These are phyloP conservation scores for Hirudo medicinalis DNA, from an alignment of 1,140 invertebrate genomes.

Conservation along the genomic window DNA sequence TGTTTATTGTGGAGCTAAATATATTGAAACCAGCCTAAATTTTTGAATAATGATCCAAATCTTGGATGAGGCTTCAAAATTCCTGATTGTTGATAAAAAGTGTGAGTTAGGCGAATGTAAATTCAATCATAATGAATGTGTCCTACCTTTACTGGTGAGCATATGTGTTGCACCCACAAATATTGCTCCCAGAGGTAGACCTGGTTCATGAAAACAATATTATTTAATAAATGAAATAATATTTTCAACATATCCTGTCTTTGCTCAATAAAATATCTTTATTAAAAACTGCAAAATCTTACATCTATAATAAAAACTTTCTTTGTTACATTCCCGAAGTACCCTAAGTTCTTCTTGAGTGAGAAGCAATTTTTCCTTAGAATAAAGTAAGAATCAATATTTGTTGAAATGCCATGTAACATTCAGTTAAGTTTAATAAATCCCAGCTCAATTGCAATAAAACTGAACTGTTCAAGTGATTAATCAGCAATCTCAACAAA, in stretches of 20 bases:
- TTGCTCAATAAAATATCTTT: too few species aligned
- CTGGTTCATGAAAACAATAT: too few species aligned
- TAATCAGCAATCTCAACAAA: too few species aligned
- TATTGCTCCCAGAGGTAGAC: constrained; percentile 49
- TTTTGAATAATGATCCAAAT: constrained; percentile 54
- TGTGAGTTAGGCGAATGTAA: neutral
- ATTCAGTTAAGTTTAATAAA: too few species aligned
- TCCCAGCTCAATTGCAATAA: too few species aligned
- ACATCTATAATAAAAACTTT: constrained; percentile 57
- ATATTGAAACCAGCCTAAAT: constrained; percentile 11
- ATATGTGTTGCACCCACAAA: constrained; percentile 49
- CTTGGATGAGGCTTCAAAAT: constrained; percentile 46
- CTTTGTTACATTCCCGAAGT: constrained; percentile 55
- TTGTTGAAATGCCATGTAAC: too few species aligned
- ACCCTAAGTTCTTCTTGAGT: constrained; percentile 50
- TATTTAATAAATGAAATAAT: too few species aligned
- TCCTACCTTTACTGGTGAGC: constrained; percentile 48
- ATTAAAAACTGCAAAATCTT: constrained; percentile 19
- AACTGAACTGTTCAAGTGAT: too few species aligned
- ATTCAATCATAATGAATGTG: neutral
- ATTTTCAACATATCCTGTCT: too few species aligned
- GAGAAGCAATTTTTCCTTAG: neutral
- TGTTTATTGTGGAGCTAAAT: too few species aligned
- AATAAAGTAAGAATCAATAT: too few species aligned
- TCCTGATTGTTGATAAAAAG: constrained; percentile 35